Base-by-base conservation (phyloP, 2,888 invertebrate genomes). In the Andrena trimmerana region DNA sequence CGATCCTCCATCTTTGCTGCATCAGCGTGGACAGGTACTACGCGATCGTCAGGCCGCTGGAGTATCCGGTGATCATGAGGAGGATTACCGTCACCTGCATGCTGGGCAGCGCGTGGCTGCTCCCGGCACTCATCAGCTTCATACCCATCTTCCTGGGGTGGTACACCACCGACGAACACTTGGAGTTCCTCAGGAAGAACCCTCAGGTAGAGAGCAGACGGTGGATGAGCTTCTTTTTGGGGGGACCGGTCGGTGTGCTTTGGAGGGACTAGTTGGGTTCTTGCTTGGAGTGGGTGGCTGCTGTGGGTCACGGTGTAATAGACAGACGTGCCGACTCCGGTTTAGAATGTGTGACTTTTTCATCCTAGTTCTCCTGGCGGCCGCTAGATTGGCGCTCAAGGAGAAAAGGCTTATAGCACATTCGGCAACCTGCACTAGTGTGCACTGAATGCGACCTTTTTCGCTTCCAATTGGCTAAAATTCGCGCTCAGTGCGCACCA, bases 1-100 rank as follows among this genome's bases (percentile, higher is more conserved):
- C 98, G 82, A 98, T 99, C 81, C 95, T 99, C 66, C 98, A 99
- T 94, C 95, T 99, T 71, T 99, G 98, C 93, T 99, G 98, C 94
- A 99, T 99, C 93, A 97, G 97, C 88, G 98, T 99, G 78, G 99
- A 99, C 93, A 96, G 99, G 86, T 97, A 97, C 93, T 98, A 97
- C 93, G 98, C 98, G 69, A 98, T 99, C 86, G 98, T 98, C 78
- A 96, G 98, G 87, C 98, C 98, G 2, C 95, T 99, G 84, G 98
- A 98, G 93, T 99, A 99, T 93, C 98, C 98, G 13, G 96, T 97
- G 50, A 98, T 97, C 74, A 98, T 99, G 98, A 98, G 98, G 0
- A 96, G 97, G 90, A 95, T 96, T 88, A 97, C 97, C 3, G 97
- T 97, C 2, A 95, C 93, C 1, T 93, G 94, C 81, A 94, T 94